Conservation (phyloP, 2,797 vertebrate species). For the Microcaecilia unicolor region DNA sequence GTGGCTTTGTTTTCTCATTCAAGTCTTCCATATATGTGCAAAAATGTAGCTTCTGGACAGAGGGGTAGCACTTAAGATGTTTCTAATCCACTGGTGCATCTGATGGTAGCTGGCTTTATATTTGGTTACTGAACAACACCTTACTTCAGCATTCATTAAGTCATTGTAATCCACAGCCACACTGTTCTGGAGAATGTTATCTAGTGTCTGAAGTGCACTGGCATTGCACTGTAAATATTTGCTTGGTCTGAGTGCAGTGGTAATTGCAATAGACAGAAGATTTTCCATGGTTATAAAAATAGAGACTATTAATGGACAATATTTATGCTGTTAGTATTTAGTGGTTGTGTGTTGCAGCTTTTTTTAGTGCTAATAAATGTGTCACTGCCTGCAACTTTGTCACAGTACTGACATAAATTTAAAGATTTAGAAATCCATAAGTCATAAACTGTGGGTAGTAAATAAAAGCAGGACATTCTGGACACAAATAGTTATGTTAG, state of each 20-base stretch:
- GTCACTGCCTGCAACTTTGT: conserved; percentile 77
- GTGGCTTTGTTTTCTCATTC: no score
- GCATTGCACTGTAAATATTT: conserved; percentile 18
- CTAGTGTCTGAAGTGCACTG: conserved; percentile 1
- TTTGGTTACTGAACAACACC: no score
- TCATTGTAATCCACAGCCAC: conserved; percentile 1
- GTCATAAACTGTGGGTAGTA: conserved; percentile 79
- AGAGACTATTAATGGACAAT: conserved; percentile 72
- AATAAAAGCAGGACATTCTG: conserved; percentile 44
- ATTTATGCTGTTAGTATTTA: conserved; percentile 81
- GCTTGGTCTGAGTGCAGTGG: conserved; percentile 45
- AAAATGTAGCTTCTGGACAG: no score
- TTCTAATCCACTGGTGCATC: no score
- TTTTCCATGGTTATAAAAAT: conserved; percentile 74
- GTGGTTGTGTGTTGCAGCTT: conserved; percentile 74
- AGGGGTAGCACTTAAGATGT: no score
- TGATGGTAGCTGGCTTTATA: no score
- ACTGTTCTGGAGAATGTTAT: conserved; percentile 15
- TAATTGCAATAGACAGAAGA: conserved; percentile 76
- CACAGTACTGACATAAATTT: conserved; percentile 65
- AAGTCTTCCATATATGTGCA: no score
- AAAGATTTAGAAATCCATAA: conserved; percentile 76
- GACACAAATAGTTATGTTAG: conserved; percentile 45
- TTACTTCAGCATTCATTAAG: conserved; percentile 16
- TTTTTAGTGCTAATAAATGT: conserved; percentile 89